A percentile compares a stretch with the other conserved stretches of the same genome.
Conservation (phyloP, 2,113 vertebrate genomes). For the Struthidea cinerea region DNA sequence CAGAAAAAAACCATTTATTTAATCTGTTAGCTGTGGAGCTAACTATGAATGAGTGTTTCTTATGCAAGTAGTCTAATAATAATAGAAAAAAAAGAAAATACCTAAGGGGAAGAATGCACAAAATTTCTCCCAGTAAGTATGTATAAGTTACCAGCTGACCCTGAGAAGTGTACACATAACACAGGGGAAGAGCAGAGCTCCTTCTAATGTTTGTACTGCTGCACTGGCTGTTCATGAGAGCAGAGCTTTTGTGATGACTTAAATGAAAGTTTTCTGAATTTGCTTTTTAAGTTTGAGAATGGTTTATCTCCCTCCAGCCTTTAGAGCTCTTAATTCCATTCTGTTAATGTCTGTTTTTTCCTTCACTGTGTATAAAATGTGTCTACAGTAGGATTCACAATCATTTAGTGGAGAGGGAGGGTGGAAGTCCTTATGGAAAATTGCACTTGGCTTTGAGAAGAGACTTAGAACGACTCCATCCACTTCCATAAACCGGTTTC, state of each 20-base stretch:
- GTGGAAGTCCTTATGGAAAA: background rate
- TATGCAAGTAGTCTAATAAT: background rate
- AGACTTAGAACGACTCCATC: background rate
- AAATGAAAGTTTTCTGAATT: background rate
- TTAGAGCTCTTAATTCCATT: background rate
- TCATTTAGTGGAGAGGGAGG: background rate
- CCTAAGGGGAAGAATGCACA: background rate
- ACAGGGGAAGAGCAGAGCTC: background rate
- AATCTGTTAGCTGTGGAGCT: background rate
- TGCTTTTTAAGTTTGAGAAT: background rate
- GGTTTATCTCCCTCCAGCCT: background rate
- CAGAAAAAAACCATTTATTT: background rate
- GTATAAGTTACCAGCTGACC: background rate
- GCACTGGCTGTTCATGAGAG: background rate
- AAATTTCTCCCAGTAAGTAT: background rate
- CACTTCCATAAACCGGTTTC: background rate
- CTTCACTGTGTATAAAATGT: background rate
- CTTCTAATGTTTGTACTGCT: background rate
- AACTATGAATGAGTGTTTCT: background rate
- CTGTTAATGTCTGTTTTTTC: background rate
- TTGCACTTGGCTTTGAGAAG: background rate
- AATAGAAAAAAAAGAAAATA: constrained; percentile 8
- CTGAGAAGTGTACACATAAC: background rate
- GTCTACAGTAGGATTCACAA: background rate
- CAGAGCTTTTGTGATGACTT: background rate